A percentile compares a stretch with the other conserved stretches of the same genome.
phyloP scores from a whole-genome alignment of 2,113 vertebrate species.

The Leucosticte australis region DNA sequence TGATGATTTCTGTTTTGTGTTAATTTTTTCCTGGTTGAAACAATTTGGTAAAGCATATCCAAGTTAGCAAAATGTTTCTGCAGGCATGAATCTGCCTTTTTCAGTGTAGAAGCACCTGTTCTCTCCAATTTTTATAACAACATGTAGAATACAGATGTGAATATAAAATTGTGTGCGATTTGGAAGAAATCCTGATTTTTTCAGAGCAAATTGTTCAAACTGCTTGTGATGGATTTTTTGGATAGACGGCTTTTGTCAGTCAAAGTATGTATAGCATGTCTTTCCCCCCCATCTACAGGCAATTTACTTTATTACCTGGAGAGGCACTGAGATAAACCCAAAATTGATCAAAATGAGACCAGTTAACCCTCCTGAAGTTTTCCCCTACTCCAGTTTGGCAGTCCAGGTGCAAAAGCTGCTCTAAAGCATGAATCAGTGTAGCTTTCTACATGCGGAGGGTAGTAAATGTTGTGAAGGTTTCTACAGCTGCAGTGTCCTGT shows the following conservation, averaged over 20 bases:
- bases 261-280: neutral
- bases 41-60: neutral
- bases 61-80: neutral
- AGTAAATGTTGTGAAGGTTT: neutral
- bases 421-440: neutral
- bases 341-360: neutral
- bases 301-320: neutral
- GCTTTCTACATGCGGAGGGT: neutral
- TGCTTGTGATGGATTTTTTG: neutral
- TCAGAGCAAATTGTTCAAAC: neutral
- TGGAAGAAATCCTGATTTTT: neutral
- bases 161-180: neutral
- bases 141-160: neutral
- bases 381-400: neutral
- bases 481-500: neutral
- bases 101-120: neutral
- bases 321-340: neutral
- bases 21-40: neutral
- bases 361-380: neutral
- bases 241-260: neutral
- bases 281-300: slow-evolving; percentile 15
- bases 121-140: neutral
- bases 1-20: neutral
- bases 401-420: neutral
- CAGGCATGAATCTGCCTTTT: neutral